Base-by-base conservation (phyloP, 2,113 vertebrate genomes). In the Phrynosoma blainvillii region DNA sequence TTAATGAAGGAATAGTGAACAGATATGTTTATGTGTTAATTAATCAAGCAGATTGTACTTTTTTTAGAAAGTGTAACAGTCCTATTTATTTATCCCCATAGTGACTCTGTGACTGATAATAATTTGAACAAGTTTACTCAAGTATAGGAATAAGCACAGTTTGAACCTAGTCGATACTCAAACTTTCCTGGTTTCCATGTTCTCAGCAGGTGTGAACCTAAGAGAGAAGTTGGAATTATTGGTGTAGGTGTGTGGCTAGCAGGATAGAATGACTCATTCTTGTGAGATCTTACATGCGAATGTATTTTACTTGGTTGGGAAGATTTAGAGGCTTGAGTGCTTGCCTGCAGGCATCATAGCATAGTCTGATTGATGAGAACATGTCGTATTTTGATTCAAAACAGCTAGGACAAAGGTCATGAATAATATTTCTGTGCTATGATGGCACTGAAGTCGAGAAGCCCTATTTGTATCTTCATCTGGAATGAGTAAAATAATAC, bases 401-500 rank as follows among this genome's bases (percentile, higher is more conserved):
- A 40, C 14, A 85, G 25, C 84, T 62, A 84, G 78, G 88, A 65
- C 27, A 47, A 77, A 75, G 65, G 36, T 89, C 82, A 10, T 6
- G 21, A 0, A 2, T 6, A 70, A 9, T 18, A 79, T 3, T 76
- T 73, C 40, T 84, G 5, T 18, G 1, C 1, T 84, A 21, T 10
- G 30, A 5, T 54, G 18, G 5, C 59, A 71, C 54, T 65, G 56
- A 68, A 88, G 16, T 20, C 1, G 1, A 77, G 88, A 5, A 65
- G 23, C 12, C 30, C 82, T 62, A 40, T 86, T 93, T 78, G 36
- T 65, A 40, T 85, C 4, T 85, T 13, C 82, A 92, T 88, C 52
- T 42, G 40, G 88, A 42, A 80, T 54, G 87, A 65, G 62, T 42
- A 68, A 87, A 92, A 83, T 88, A 84, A 81, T 90, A 79, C 86